Evolutionary conservation across 1,140 invertebrate genomes (phyloP), one percentile per base, ranked within the genome.

Genomic region (Saccostrea cuccullata): DNA sequence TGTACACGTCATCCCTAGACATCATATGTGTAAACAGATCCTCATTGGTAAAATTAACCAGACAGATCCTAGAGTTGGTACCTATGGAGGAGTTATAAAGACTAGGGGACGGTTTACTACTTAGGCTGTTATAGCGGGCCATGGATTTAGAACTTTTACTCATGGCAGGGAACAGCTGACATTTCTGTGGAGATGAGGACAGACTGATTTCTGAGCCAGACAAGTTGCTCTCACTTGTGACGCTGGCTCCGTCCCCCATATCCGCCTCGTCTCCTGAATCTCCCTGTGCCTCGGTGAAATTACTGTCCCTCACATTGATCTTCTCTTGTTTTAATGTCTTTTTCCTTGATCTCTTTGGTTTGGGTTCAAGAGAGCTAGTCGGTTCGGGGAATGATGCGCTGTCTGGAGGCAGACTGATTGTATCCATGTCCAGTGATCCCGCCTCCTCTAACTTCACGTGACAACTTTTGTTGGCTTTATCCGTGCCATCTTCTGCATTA

Each of bases 1-100:
- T 91, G 73, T 91, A 91, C 15, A 91, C 90, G 88, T 92, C 92
- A 85, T 93, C 91, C 47, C 92, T 85, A 1, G 92, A 90, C 91
- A 93, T 91, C 36, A 93, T 88, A 67, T 93, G 92, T 11, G 89
- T 90, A 5, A 92, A 55, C 2, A 93, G 87, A 60, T 93, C 92
- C 23, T 91, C 88, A 13, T 90, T 90, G 9, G 91, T 91, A 77
- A 93, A 92, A 84, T 92, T 91, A 6, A 91, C 90, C 20, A 93
- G 77, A 47, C 90, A 91, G 20, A 93, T 87, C 11, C 91, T 90
- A 30, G 36, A 86, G 60, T 90, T 89, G 15, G 86, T 85, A 0
- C 67, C 67, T 26, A 89, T 84, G 23, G 84, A 84, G 23, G 86
- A 55, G 20, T 23, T 30, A 4, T 17, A 26, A 82, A 17, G 73